These are phyloP conservation scores for Desoria tigrina DNA, from an alignment of 2,888 invertebrate species.

Conservation along the genomic window DNA sequence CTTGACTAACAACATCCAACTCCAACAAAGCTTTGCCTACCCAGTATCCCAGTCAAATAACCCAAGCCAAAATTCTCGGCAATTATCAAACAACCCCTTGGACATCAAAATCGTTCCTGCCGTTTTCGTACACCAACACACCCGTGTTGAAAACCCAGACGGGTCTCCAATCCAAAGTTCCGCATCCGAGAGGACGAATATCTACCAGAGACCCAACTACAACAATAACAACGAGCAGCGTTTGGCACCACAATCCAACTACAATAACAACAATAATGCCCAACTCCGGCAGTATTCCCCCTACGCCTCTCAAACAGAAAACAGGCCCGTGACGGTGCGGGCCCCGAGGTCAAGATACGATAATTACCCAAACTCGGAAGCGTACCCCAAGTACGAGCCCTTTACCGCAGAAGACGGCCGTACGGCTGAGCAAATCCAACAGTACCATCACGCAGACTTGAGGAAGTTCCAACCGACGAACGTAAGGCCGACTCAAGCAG, in stretches of 20 bases:
- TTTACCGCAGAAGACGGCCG: constrained; percentile 43
- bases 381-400: constrained; percentile 10
- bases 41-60: constrained; percentile 20
- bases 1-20: constrained; percentile 20
- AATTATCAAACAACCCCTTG: constrained; percentile 21
- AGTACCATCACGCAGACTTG: not conserved
- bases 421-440: constrained; percentile 32
- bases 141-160: constrained; percentile 33
- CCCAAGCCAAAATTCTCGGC: no score
- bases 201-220: not conserved
- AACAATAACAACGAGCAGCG: not conserved
- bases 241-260: not conserved
- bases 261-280: not conserved
- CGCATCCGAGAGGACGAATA: not conserved
- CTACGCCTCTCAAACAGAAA: constrained; percentile 18
- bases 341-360: constrained; percentile 8
- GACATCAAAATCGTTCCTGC: constrained; percentile 47
- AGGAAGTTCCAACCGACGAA: not conserved
- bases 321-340: constrained; percentile 11
- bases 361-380: not conserved
- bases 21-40: constrained; percentile 23
- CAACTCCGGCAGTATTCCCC: constrained; percentile 13
- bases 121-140: constrained; percentile 43
- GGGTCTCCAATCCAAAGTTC: constrained; percentile 11
- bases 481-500: not conserved